These are phyloP conservation scores for Ispidina picta DNA, from an alignment of 2,797 vertebrate species.

Conservation along the genomic window DNA sequence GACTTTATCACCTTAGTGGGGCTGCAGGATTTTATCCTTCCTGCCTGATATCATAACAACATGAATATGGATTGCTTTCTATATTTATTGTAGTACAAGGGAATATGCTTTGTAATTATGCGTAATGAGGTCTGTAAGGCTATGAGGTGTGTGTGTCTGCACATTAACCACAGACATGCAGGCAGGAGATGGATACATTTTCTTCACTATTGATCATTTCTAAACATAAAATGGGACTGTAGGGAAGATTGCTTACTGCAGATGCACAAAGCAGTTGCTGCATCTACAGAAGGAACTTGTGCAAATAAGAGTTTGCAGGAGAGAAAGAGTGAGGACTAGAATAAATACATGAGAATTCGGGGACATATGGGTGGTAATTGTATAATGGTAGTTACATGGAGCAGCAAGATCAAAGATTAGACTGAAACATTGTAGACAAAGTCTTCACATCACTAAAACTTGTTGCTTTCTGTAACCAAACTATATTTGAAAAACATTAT, in stretches of 20 bases:
- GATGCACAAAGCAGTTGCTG: neutral
- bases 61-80: constrained; percentile 7
- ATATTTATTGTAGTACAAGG: neutral
- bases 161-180: neutral
- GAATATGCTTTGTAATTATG: constrained; percentile 23
- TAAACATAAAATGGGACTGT: neutral
- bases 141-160: neutral
- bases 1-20: neutral
- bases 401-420: constrained; percentile 26
- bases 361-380: neutral
- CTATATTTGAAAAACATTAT: neutral
- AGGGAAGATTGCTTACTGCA: neutral
- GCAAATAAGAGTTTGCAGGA: neutral
- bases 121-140: neutral
- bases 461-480: constrained; percentile 13
- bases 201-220: neutral
- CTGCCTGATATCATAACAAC: neutral
- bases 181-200: constrained; percentile 9
- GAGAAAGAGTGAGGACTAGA: neutral
- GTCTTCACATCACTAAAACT: neutral
- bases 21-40: neutral
- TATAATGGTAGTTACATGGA: neutral
- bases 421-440: neutral
- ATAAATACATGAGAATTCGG: constrained; percentile 26
- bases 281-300: neutral